Percentiles rank a stretch among this genome's conserved stretches.
Evolutionary conservation across 2,888 invertebrate species (phyloP).

Genomic region (Digitonthophagus gazella): DNA sequence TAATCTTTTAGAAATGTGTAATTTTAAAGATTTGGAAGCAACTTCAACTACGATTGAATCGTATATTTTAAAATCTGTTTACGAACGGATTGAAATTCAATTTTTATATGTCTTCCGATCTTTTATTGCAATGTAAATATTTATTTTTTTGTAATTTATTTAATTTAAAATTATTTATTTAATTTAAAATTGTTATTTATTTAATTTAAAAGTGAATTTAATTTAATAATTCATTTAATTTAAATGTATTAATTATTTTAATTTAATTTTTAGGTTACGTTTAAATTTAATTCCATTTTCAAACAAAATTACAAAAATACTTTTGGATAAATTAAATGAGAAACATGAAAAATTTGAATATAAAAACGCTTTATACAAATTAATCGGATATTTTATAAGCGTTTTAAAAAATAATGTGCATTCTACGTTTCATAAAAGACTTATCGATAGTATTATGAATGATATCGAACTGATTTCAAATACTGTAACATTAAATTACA

Average conservation of each 20-base stretch:
- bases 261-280: slow-evolving; percentile 30
- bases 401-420: slow-evolving; percentile 27
- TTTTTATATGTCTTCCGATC: slow-evolving; percentile 31
- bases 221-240: too few species aligned
- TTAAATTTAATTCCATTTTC: slow-evolving; percentile 32
- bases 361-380: slow-evolving; percentile 28
- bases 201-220: too few species aligned
- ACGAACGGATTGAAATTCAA: slow-evolving; percentile 22
- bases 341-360: slow-evolving; percentile 21
- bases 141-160: slow-evolving; percentile 15
- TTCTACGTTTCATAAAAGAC: slow-evolving; percentile 25
- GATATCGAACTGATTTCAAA: slow-evolving; percentile 28
- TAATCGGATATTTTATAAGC: slow-evolving; percentile 28
- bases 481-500: slow-evolving; percentile 26
- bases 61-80: background rate
- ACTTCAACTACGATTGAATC: background rate
- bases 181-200: too few species aligned
- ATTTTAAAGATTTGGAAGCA: too few species aligned
- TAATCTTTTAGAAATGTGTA: too few species aligned
- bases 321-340: slow-evolving; percentile 30
- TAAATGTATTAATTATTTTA: too few species aligned
- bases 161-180: too few species aligned
- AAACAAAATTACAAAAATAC: slow-evolving; percentile 29
- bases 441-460: slow-evolving; percentile 27
- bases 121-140: slow-evolving; percentile 30